Conservation (phyloP, 2,797 vertebrate genomes). For the Malacoctenus gilli region DNA sequence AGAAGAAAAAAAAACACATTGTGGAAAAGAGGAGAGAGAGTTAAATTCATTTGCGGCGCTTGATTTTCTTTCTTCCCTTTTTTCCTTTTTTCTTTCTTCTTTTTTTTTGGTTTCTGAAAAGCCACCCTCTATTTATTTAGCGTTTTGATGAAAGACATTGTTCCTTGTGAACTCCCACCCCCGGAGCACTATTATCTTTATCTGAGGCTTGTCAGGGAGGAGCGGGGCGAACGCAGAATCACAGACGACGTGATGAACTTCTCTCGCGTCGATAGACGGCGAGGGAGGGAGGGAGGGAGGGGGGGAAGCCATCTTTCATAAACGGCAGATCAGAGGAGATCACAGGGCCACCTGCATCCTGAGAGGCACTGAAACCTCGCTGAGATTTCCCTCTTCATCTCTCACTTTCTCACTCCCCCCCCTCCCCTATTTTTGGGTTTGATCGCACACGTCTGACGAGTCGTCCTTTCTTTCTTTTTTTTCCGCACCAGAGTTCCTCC, state of each 20-base stretch:
- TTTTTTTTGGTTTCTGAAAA: constrained; percentile 40
- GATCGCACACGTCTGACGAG: constrained; percentile 62
- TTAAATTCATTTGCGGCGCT: constrained; percentile 79
- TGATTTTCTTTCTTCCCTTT: constrained; percentile 39
- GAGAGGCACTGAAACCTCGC: constrained; percentile 12
- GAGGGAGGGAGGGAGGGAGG: constrained; percentile 3
- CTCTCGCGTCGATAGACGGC: too few species aligned
- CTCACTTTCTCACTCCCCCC: constrained; percentile 17
- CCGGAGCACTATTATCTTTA: constrained; percentile 65
- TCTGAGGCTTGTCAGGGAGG: constrained; percentile 66
- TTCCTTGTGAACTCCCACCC: constrained; percentile 67
- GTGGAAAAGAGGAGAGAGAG: constrained; percentile 81
- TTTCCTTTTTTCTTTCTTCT: constrained; percentile 33
- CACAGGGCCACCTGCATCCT: constrained; percentile 45
- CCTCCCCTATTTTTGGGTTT: constrained; percentile 39
- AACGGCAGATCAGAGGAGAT: constrained; percentile 43
- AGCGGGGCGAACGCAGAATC: constrained; percentile 47
- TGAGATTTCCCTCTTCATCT: constrained; percentile 8
- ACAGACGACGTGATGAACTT: constrained; percentile 54
- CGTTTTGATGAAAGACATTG: constrained; percentile 72
- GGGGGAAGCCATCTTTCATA: constrained; percentile 30
- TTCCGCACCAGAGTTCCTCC: too few species aligned
- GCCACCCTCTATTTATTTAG: constrained; percentile 75
- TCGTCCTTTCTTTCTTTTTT: too few species aligned
- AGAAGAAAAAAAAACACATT: too few species aligned